Base-by-base conservation (phyloP, 2,888 invertebrate genomes). In the Epistrophella euchroma region DNA sequence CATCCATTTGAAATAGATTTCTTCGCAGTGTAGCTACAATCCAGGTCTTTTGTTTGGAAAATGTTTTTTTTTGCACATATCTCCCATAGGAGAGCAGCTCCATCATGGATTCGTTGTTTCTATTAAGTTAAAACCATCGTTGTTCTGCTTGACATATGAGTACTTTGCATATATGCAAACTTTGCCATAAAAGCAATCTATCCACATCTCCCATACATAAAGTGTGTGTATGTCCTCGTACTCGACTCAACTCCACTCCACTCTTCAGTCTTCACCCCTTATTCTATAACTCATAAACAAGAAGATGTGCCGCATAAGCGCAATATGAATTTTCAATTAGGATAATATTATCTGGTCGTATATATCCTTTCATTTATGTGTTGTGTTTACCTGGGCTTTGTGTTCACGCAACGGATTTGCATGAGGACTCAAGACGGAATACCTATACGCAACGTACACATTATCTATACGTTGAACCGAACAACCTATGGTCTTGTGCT, bases 241-340 rank as follows among this genome's bases (percentile, higher is more conserved):
- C 35, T 35, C 28, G 4, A 11, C 28, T 28, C 28, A 6, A 28
- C 28, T 28, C 28, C 28, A 32, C 19, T 60, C 9, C 2, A 19
- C 17, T 17, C 56, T 2, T 2, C 13, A 7, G 9, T 7, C 11
- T 9, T 47, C 45, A 50, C 22, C 50, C 22, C 17, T 17, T 4
- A 6, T n/a, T 15, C 10, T 19, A 35, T 35, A 66, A 72, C 71
- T 45, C 64, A 64, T 45, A 47, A 56, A 58, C 58, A 47, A 66
- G 64, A 58, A 66, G 64, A 66, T 72, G 56, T 66, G 64, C 72
- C 71, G 72, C 72, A 79, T 62, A 56, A 79, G 73, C 66, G 62
- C 72, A 66, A 79, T 72, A 66, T 79, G 72, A 79, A 79, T 79
- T 79, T 79, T 73, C 79, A 81, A 75, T 75, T 75, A 64, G 70